Conservation (phyloP, 2,113 vertebrate genomes). For the Oryzias celebensis region DNA sequence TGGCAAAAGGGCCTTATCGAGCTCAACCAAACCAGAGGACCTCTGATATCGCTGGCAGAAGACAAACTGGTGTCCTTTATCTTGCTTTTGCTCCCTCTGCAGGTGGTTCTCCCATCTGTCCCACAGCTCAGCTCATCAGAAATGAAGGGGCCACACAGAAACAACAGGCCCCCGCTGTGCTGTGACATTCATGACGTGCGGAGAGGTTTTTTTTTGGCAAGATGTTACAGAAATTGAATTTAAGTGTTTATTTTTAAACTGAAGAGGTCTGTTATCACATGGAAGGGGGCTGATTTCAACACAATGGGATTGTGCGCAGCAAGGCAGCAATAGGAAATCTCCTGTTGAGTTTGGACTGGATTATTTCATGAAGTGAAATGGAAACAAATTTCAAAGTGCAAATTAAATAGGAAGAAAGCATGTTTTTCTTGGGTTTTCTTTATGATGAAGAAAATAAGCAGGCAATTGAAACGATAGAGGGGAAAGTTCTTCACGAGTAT, state of each 20-base stretch:
- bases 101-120: constrained; percentile 32
- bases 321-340: constrained; percentile 44
- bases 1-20: constrained; percentile 66
- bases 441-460: no score
- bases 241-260: constrained; percentile 50
- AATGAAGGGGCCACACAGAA: constrained; percentile 1
- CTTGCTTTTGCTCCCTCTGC: constrained; percentile 34
- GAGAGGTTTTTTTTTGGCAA: constrained; percentile 18
- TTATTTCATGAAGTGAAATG: constrained; percentile 29
- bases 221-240: constrained; percentile 14
- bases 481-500: no score
- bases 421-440: background rate
- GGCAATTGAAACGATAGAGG: no score
- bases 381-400: constrained; percentile 26
- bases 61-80: constrained; percentile 57
- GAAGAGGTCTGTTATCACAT: constrained; percentile 41
- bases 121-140: background rate
- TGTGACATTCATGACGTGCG: background rate
- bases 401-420: background rate
- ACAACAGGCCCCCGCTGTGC: background rate
- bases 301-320: constrained; percentile 45
- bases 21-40: constrained; percentile 29
- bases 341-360: constrained; percentile 23
- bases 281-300: constrained; percentile 43
- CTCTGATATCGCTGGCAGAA: constrained; percentile 56